Percentiles rank a stretch among this genome's conserved stretches.
phyloP scores from a whole-genome alignment of 2,888 invertebrate genomes.

The Tipula lateralis region DNA sequence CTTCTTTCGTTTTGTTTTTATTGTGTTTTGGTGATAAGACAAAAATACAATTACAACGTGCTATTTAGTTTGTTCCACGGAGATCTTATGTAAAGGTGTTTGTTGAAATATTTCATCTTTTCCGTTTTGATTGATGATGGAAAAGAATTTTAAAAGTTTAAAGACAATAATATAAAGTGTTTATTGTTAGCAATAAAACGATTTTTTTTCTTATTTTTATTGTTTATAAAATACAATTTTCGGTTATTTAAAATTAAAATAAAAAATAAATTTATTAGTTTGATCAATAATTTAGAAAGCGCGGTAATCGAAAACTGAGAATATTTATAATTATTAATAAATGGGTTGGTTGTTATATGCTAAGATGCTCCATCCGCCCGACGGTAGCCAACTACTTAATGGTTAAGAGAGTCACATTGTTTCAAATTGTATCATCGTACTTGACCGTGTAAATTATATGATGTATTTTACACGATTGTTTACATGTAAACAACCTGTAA shows the following conservation, averaged over 20 bases:
- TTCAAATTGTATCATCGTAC: too few species aligned
- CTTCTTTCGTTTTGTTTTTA: neutral
- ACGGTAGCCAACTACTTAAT: too few species aligned
- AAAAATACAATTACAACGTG: conserved; percentile 11
- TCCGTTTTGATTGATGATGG: conserved; percentile 4
- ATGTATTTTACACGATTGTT: too few species aligned
- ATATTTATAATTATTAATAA: neutral
- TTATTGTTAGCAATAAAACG: conserved; percentile 1
- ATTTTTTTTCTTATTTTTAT: neutral
- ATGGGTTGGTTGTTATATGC: neutral
- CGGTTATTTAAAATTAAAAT: neutral
- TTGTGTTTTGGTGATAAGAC: neutral
- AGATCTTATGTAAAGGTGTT: neutral
- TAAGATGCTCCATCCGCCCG: neutral
- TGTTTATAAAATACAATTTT: neutral
- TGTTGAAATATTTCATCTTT: neutral
- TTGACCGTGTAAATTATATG: too few species aligned
- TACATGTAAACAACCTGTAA: too few species aligned
- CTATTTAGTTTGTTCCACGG: neutral
- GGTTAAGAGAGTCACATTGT: too few species aligned
- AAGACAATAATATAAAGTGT: conserved; percentile 4
- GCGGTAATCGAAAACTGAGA: neutral
- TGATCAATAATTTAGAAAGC: conserved; percentile 1
- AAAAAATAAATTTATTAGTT: neutral
- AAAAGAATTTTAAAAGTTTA: conserved; percentile 24